Evolutionary conservation across 1,140 invertebrate species (phyloP), one percentile per base, ranked within the genome.

Genomic region (Schmidtea mediterranea): DNA sequence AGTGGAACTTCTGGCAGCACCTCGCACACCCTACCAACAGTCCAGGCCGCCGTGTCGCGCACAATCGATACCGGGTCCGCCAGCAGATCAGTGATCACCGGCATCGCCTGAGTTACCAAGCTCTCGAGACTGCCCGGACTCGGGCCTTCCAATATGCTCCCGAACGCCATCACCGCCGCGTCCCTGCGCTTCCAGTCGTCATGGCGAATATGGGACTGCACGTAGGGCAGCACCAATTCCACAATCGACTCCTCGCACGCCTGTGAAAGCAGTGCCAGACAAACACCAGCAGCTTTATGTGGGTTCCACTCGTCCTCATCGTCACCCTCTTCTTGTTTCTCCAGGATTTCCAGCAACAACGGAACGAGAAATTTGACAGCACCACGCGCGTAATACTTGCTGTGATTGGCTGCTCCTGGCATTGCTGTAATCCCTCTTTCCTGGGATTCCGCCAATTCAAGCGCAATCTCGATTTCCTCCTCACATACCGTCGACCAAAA

Each of bases 401-500:
- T 90, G 58, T 80, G 74, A 21, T 76, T 72, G 19, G 89, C 87
- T n/a, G 82, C 78, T 51, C 79, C 71, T 6, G 26, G 26, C 10
- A 32, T 32, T 32, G 26, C 26, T 3, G 26, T 6, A 10, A 48
- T 52, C 38, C 87, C 87, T 65, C 77, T 74, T 65, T 48, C 46
- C 12, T 18, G 10, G 24, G 15, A 38, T 56, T 97, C 90, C 37
- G 77, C 77, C 53, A 81, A 79, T 66, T 95, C 87, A 61, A 92
- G 83, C 2, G 80, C 76, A 52, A 98, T 69, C 67, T 94, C 87
- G 22, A 94, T 82, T 71, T 99, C 92, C 69, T 95, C 90, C 68
- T 98, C 92, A 59, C 89, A 90, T 0, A 97, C 89, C 60, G 90
- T 95, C 0, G 89, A 97, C 92, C 92, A 98, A 69, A 98, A 98